These are phyloP conservation scores for Oligia latruncula DNA, from an alignment of 2,888 invertebrate genomes.

Conservation along the genomic window DNA sequence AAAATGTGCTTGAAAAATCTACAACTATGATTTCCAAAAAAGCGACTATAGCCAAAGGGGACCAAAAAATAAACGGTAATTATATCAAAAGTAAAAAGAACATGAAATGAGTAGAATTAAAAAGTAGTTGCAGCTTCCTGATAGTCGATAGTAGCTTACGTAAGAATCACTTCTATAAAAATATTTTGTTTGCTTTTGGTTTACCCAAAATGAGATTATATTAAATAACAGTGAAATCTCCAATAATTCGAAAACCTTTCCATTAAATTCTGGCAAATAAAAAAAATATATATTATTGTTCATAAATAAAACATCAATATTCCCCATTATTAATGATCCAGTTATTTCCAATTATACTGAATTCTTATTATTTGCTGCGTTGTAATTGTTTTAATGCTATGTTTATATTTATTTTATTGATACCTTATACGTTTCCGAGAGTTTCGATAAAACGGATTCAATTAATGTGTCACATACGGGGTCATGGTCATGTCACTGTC, in stretches of 20 bases:
- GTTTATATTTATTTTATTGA: conserved; percentile 12
- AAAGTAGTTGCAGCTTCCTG: neutral
- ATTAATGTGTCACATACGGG: neutral
- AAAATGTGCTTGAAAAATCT: neutral
- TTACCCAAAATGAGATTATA: neutral
- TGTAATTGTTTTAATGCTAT: neutral
- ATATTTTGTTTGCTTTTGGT: neutral
- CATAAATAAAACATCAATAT: conserved; percentile 3
- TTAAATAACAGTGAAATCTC: neutral
- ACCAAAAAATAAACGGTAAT: neutral
- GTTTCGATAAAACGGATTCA: neutral
- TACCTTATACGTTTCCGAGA: neutral
- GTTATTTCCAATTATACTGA: conserved; percentile 11
- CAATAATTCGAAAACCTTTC: neutral
- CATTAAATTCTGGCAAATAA: neutral
- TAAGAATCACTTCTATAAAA: neutral
- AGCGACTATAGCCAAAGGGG: neutral
- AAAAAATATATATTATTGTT: too few relatives aligned
- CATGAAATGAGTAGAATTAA: neutral
- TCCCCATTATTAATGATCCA: neutral
- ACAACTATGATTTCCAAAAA: neutral
- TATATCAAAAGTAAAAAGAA: neutral
- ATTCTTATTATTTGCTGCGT: neutral
- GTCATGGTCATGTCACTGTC: neutral
- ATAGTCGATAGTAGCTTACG: neutral